These are phyloP conservation scores for Urophycis tenuis DNA, from an alignment of 2,797 vertebrate genomes.

Conservation along the genomic window DNA sequence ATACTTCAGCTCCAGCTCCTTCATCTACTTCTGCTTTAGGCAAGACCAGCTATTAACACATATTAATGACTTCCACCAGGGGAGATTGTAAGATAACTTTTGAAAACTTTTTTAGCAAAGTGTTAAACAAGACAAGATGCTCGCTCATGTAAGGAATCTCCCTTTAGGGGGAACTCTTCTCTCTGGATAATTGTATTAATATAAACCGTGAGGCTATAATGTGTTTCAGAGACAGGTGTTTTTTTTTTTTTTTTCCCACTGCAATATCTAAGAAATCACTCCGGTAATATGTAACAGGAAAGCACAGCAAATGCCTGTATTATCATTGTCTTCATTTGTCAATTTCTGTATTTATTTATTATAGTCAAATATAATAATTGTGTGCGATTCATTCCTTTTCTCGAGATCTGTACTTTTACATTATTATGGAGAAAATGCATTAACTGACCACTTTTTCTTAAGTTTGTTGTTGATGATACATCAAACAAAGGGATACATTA, in stretches of 20 bases:
- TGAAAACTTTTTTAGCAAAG: not conserved
- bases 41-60: not conserved
- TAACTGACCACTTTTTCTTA: not conserved
- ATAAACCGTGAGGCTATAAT: not conserved
- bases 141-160: not conserved
- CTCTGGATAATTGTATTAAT: not conserved
- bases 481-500: not conserved
- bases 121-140: not conserved
- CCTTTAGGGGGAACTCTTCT: not conserved
- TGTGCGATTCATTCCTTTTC: not conserved
- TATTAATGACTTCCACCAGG: not conserved
- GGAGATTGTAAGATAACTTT: constrained; percentile 1
- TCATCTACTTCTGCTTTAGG: not conserved
- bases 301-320: not conserved
- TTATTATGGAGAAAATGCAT: not conserved
- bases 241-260: not conserved
- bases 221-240: not conserved
- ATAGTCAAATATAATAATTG: not conserved
- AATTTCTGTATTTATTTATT: not conserved
- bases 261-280: not conserved
- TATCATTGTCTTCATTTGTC: not conserved
- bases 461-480: not conserved
- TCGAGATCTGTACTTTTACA: not conserved
- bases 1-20: not conserved
- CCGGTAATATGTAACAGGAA: not conserved